Percentiles rank a stretch among this genome's conserved stretches.
These are phyloP conservation scores for Chaetophractus vellerosus DNA, from an alignment of 2,797 vertebrate species.

Conservation along the genomic window DNA sequence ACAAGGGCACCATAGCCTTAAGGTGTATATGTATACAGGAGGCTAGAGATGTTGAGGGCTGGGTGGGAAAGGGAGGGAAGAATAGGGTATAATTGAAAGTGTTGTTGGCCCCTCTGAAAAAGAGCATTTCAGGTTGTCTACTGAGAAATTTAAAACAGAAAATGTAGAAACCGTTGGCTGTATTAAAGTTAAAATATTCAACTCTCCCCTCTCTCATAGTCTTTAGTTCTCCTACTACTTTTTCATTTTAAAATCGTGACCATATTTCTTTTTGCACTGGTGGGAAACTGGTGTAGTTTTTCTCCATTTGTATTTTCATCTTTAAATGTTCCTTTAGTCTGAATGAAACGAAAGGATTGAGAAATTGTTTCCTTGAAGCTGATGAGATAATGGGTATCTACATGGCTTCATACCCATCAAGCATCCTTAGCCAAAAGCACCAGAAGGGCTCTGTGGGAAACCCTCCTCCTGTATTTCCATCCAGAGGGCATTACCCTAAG, in stretches of 20 bases:
- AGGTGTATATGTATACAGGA: neutral
- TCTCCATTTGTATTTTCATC: neutral
- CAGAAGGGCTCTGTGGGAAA: neutral
- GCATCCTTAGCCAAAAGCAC: neutral
- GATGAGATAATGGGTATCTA: neutral
- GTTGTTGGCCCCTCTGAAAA: no score
- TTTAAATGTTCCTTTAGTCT: slow-evolving; percentile 28
- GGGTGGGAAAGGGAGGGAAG: neutral
- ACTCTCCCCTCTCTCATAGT: neutral
- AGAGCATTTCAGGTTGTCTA: neutral
- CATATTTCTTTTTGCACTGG: neutral
- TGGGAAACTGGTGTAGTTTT: neutral
- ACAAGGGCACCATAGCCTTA: accelerated
- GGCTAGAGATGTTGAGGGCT: no score
- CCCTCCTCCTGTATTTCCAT: neutral
- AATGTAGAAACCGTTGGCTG: neutral
- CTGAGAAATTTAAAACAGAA: slow-evolving; percentile 36
- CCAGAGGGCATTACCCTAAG: neutral
- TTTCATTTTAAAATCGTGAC: neutral
- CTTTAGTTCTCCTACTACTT: neutral
- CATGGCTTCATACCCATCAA: neutral
- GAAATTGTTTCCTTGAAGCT: neutral
- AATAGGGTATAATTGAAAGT: neutral
- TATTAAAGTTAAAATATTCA: slow-evolving; percentile 15
- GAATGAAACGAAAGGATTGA: neutral